Base-by-base conservation (phyloP, 2,797 vertebrate genomes). In the Liasis olivaceus region DNA sequence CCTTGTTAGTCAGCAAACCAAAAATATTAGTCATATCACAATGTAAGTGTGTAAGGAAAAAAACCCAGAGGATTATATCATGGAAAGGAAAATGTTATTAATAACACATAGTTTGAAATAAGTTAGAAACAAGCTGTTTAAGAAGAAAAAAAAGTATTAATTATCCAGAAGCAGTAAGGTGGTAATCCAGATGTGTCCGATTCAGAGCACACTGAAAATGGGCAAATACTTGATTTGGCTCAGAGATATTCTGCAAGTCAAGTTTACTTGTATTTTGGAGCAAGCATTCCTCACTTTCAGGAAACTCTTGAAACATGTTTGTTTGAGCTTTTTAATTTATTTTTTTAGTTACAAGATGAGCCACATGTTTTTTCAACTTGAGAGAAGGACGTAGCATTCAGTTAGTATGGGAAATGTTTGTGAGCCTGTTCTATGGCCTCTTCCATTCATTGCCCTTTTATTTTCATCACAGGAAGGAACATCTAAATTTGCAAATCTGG, bases 401-500 rank as follows among this genome's bases (percentile, higher is more conserved):
- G 88, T 91, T 93, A 60, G 58, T 42, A 89, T 28, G 36, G 17
- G 13, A 81, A 90, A 90, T 81, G 54, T 69, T 88, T 91, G 26
- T 24, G 42, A 72, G 2, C 86, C 92, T 89, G 64, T 63, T 59
- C 9, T 2, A 26, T 72, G 17, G 36, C n/a, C 20, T 91, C 60
- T 59, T 94, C 22, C 31, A 2, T 87, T 92, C 77, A 84, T 62
- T 91, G 36, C 11, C 51, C 94, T 42, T 95, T 77, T 60, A 91
- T 95, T 92, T 42, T 42, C 60, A 86, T 95, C 87, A 62, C 97
- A 99, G 99, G 99, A 99, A 98, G 99, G 98, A 94, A 99, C 99
- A 89, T 99, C 99, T 92, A 99, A 99, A 97, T 99, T 99, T 97
- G 99, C 99, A 0, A 99, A 98, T 96, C 95, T 98, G 95, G 99